Percentiles rank a stretch among this genome's conserved stretches.
phyloP scores from a whole-genome alignment of 2,797 vertebrate genomes.

The Sarcoramphus papa region DNA sequence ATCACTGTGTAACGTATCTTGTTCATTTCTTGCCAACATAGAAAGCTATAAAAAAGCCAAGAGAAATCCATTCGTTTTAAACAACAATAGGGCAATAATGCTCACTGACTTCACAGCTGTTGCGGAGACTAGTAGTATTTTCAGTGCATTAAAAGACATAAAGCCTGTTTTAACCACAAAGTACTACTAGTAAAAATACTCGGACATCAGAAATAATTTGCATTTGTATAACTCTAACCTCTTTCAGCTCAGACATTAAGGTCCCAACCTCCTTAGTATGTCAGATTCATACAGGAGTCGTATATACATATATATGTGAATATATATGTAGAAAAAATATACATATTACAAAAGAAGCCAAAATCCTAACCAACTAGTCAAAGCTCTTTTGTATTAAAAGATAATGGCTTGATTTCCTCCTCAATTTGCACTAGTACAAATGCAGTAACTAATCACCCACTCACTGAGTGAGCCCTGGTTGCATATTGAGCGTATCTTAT shows the following conservation, averaged over 20 bases:
- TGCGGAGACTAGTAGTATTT: not conserved
- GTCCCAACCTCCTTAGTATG: not conserved
- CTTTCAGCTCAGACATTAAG: not conserved
- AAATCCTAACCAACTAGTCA: not conserved
- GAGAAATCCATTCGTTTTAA: not conserved
- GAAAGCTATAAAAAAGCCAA: not conserved
- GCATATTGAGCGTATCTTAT: not conserved
- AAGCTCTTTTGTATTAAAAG: not conserved
- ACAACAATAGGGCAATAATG: not conserved
- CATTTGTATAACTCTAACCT: not conserved
- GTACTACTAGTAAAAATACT: not conserved
- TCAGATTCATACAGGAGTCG: not conserved
- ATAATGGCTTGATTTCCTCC: not conserved
- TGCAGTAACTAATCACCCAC: not conserved
- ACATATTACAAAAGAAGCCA: not conserved
- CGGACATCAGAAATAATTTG: not conserved
- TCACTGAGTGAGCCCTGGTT: not conserved
- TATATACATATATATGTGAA: not conserved
- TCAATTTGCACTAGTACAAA: not conserved
- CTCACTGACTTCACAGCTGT: not conserved
- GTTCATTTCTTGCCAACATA: not conserved
- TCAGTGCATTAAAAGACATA: not conserved
- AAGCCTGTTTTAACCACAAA: not conserved
- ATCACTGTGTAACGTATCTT: not conserved
- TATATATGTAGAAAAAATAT: not conserved